Base-by-base conservation (phyloP, 2,797 vertebrate genomes). In the Cuculus canorus region DNA sequence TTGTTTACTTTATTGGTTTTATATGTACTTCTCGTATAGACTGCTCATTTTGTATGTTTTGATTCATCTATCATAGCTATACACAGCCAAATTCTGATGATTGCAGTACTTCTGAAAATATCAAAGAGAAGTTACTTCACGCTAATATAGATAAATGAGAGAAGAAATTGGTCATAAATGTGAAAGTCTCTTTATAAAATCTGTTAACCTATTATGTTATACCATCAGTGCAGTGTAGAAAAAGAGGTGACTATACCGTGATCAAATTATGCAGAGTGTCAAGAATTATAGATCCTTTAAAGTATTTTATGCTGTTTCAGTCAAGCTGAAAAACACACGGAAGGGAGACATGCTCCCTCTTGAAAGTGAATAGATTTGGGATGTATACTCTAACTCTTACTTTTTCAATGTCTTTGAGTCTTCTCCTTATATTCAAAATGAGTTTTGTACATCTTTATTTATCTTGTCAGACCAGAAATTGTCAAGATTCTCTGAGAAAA, bases 401-500 rank as follows among this genome's bases (percentile, higher is more conserved):
- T 69, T 93, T 94, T 95, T 82, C 92, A 82, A 92, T 93, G 75
- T 90, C 79, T 24, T 86, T 78, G 43, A 60, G 15, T 96, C 35
- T 70, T 90, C 64, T 90, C 60, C 53, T 81, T 88, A 57, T 69
- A 75, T 86, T 84, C 37, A 45, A 64, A 92, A 82, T 76, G 53
- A 95, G 80, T 64, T 69, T 82, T 89, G 73, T 85, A 64, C 68
- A 82, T 92, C 61, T 88, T 96, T 96, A 69, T 96, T 92, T 96
- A 94, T 92, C 86, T 82, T 91, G 59, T 92, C 91, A 92, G 90
- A 96, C 5, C n/a, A 97, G 94, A 96, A 97, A 95, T 93, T 75
- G 90, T 66, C 77, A 75, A 86, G 95, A 93, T 96, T 96, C 75
- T 91, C 91, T 0, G 28, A 95, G 95, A 97, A 98, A 97, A 97